Conservation (phyloP, 2,797 vertebrate genomes). For the Sarcoramphus papa region DNA sequence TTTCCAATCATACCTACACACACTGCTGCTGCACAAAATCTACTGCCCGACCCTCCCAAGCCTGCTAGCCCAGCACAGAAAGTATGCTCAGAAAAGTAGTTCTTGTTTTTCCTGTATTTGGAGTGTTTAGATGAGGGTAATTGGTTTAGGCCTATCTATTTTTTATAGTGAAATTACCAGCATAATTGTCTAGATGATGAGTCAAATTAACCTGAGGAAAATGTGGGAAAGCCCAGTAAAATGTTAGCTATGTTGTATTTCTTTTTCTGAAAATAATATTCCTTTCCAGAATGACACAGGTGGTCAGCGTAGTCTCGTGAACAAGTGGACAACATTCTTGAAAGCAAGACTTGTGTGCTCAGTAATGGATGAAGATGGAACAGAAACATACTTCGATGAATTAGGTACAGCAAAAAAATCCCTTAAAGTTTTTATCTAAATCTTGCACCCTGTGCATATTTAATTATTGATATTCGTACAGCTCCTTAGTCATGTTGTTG, state of each 20-base stretch:
- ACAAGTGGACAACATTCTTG: constrained; percentile 98
- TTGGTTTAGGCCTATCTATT: not conserved
- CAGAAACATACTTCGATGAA: constrained; percentile 96
- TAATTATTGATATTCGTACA: not conserved
- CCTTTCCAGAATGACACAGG: constrained; percentile 89
- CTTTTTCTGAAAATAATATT: not conserved
- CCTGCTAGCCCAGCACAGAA: not conserved
- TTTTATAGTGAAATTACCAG: not conserved
- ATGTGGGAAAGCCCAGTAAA: not conserved
- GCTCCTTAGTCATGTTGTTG: not conserved
- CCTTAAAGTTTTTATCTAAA: not conserved
- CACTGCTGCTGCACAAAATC: not conserved
- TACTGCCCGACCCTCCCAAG: not conserved
- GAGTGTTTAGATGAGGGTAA: not conserved
- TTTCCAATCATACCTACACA: not conserved
- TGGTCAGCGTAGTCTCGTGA: constrained; percentile 94
- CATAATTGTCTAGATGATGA: not conserved
- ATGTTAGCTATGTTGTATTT: not conserved
- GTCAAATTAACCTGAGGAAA: not conserved
- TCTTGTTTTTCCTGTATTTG: not conserved
- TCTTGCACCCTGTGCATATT: not conserved
- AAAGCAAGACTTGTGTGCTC: constrained; percentile 96
- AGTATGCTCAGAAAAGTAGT: not conserved
- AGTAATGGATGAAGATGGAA: constrained; percentile 93
- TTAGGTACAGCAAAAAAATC: constrained; percentile 76